Conservation (phyloP, 2,113 vertebrate species). For the Cepphus grylle region DNA sequence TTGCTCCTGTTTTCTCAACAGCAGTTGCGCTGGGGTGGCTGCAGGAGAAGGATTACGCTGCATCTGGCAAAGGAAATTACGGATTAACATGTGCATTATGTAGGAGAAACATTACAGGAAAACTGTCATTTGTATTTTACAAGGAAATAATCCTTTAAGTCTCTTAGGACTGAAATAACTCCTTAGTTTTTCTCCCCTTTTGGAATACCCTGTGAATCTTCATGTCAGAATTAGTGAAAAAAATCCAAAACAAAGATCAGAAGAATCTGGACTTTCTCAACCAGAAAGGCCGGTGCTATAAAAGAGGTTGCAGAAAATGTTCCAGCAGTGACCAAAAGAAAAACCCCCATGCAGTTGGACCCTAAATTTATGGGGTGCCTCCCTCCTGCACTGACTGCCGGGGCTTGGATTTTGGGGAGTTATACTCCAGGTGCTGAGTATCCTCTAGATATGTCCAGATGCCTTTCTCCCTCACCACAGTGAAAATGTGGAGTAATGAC, state of each 20-base stretch:
- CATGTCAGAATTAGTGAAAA: neutral
- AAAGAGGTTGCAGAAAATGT: neutral
- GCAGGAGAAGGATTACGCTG: conserved; percentile 50
- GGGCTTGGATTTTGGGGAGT: neutral
- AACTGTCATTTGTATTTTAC: conserved; percentile 59
- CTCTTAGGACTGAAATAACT: conserved; percentile 50
- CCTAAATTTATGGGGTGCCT: neutral
- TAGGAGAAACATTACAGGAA: conserved; percentile 46
- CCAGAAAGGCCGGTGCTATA: neutral
- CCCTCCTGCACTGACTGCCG: rapidly evolving
- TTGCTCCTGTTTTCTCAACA: neutral
- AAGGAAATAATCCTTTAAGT: conserved; percentile 67
- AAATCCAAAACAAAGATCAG: neutral
- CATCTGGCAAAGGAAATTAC: conserved; percentile 60
- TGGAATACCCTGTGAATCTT: conserved; percentile 9
- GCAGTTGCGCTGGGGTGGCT: conserved; percentile 14
- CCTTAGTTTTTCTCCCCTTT: neutral
- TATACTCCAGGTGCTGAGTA: neutral
- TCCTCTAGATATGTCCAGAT: neutral
- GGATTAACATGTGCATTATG: conserved; percentile 51
- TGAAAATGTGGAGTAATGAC: neutral
- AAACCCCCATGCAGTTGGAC: rapidly evolving
- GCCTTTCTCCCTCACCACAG: neutral
- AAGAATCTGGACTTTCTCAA: neutral
- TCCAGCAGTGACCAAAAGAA: neutral